Base-by-base conservation (phyloP, 2,888 invertebrate species). In the Glyphotaelius pellucidus region DNA sequence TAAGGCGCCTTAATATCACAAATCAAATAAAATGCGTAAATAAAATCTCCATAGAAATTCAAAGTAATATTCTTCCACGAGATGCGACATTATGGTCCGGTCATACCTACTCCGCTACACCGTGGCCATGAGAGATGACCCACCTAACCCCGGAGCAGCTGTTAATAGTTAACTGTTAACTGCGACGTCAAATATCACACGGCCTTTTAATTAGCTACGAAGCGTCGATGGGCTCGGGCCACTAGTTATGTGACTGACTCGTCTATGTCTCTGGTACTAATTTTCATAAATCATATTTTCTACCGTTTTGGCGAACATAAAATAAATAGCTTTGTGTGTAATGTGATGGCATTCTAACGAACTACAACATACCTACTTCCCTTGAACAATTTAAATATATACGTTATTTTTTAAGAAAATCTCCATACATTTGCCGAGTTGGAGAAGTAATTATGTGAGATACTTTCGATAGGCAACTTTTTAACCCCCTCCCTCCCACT, bases 121-220 rank as follows among this genome's bases (percentile, higher is more conserved):
- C 25, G 35, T 35, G 35, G 35, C 83, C 83, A 32, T 32, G 35
- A 83, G 38, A 35, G 83, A 32, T 32, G 83, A 83, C 83, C 83
- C 83, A 38, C 32, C 31, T 38, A 38, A 83, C 83, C 83, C 83
- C 83, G 83, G 19, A 83, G 83, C 83, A 83, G n/a, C 83, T 19
- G 83, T 35, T 83, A 19, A 32, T 32, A 35, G 67, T 25, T 67
- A 52, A 52, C 52, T 52, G 52, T 52, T 52, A 52, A 25, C 35
- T 31, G 11, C 83, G 32, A 35, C 83, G 83, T 83, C 83, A 83
- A 15, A 83, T 83, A 35, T 83, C 83, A 83, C 83, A 83, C 83
- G 35, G 38, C 35, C 83, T 25, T 83, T 83, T 83, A 83, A 83
- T 38, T 83, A 38, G 25, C 35, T 83, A 19, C 25, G 83, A 81